Percentiles rank a stretch among this genome's conserved stretches.
Evolutionary conservation across 2,888 invertebrate genomes (phyloP).

Genomic region (Maniola hyperantus): DNA sequence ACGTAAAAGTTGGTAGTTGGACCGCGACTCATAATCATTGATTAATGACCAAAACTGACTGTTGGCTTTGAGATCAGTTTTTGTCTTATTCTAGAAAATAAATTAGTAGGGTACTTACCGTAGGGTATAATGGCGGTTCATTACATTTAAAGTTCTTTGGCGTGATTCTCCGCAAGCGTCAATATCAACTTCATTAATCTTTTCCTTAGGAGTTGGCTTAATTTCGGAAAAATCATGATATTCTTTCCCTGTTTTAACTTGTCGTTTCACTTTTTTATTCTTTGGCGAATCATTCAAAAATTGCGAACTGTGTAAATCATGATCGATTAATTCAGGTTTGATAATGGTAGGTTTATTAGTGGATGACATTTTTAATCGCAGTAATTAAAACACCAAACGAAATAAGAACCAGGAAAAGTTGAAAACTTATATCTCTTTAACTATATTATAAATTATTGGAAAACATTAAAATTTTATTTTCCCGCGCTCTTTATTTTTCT

Average conservation of each 20-base stretch:
- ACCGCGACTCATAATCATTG: too few relatives aligned
- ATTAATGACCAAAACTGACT: too few relatives aligned
- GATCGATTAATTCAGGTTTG: slow-evolving; percentile 58
- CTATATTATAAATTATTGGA: too few relatives aligned
- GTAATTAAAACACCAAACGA: neutral
- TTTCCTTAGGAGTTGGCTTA: slow-evolving; percentile 56
- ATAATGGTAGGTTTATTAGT: slow-evolving; percentile 53
- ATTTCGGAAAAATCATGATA: slow-evolving; percentile 43
- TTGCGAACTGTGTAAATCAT: slow-evolving; percentile 58
- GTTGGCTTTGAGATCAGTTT: too few relatives aligned
- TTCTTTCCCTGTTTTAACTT: slow-evolving; percentile 51
- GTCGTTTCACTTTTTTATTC: slow-evolving; percentile 56
- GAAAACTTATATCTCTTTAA: too few relatives aligned
- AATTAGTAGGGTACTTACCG: too few relatives aligned
- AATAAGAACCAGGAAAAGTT: neutral
- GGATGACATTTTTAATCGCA: slow-evolving; percentile 50
- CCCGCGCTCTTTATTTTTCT: too few relatives aligned
- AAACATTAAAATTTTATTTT: too few relatives aligned
- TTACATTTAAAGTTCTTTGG: slow-evolving; percentile 63
- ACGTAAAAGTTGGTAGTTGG: too few relatives aligned
- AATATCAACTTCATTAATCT: slow-evolving; percentile 51
- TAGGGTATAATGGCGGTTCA: slow-evolving; percentile 52
- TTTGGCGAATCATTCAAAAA: slow-evolving; percentile 57
- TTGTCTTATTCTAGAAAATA: too few relatives aligned
- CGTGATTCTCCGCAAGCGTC: slow-evolving; percentile 56